Evolutionary conservation across 2,113 vertebrate genomes (phyloP).

Genomic region (Platichthys stellatus): DNA sequence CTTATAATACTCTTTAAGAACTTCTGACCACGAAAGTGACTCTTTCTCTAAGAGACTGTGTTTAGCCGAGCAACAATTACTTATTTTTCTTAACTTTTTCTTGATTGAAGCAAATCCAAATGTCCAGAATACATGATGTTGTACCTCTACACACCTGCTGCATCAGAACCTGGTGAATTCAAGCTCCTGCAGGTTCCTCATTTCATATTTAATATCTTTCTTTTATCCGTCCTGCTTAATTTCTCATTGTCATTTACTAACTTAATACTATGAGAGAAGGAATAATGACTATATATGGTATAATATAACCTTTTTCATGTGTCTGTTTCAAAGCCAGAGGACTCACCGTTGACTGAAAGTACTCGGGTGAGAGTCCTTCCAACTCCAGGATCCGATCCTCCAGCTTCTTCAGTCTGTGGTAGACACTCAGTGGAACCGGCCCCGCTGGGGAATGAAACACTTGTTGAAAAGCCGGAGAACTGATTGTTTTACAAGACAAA

Average conservation of each 20-base stretch:
- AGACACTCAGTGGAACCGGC: constrained; percentile 93
- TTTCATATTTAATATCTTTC: background rate
- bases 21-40: too few relatives aligned
- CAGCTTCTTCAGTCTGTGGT: constrained; percentile 95
- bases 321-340: constrained; percentile 28
- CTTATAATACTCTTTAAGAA: too few relatives aligned
- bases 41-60: too few relatives aligned
- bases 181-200: too few relatives aligned
- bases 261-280: background rate
- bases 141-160: too few relatives aligned
- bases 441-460: constrained; percentile 80
- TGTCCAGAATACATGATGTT: background rate
- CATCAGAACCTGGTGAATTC: too few relatives aligned
- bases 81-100: too few relatives aligned
- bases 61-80: too few relatives aligned
- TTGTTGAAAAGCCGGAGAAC: background rate
- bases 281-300: too few relatives aligned
- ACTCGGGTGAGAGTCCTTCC: constrained; percentile 97
- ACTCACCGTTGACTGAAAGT: constrained; percentile 95
- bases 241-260: background rate
- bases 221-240: background rate
- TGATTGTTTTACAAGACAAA: constrained; percentile 1
- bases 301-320: background rate
- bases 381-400: constrained; percentile 97
- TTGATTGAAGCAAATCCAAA: background rate